Base-by-base conservation (phyloP, 1,140 invertebrate species). In the Mactra quadrangularis region DNA sequence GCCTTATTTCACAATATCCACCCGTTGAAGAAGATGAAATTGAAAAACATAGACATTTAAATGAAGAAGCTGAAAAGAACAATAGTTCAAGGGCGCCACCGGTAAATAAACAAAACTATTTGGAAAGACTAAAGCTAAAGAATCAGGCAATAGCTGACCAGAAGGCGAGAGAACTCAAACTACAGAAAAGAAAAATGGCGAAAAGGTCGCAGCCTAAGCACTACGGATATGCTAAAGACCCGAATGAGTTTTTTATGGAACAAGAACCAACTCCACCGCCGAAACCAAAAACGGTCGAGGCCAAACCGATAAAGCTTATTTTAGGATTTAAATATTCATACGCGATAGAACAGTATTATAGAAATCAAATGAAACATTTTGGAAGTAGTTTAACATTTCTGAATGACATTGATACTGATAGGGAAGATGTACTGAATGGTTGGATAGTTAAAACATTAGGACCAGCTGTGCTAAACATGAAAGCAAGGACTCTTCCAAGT, bases 291-390 rank as follows among this genome's bases (percentile, higher is more conserved):
- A 60, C 57, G 50, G 55, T 13, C 7, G 59, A 45, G 11, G 7
- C 57, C 7, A 79, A 79, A 70, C 33, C 62, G 3, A 29, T 64
- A 7, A 68, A 79, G 27, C 22, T 66, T n/a, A 79, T 79, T 64
- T 25, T 79, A 45, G 76, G 76, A 41, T 79, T 79, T 50, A 27
- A 60, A 64, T 79, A 79, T 59, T 79, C 76, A 6, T 70, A 79
- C 47, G 76, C 76, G n/a, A 29, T 79, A 19, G 76, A 79, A 47
- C 57, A 79, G 33, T 79, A 68, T 47, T 79, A 79, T 47, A 68
- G 64, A 41, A 45, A 22, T 3, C 59, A 79, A 41, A 35, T 79
- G 60, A 55, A 3, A 59, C 0, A 59, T 29, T 4, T 35, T 17
- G n/a, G 31, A 3, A 19, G 19, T 45, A n/a, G 25, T 3, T 4